A percentile compares a stretch with the other conserved stretches of the same genome.
Evolutionary conservation across 2,113 vertebrate species (phyloP).

Genomic region (Mustela nigripes): DNA sequence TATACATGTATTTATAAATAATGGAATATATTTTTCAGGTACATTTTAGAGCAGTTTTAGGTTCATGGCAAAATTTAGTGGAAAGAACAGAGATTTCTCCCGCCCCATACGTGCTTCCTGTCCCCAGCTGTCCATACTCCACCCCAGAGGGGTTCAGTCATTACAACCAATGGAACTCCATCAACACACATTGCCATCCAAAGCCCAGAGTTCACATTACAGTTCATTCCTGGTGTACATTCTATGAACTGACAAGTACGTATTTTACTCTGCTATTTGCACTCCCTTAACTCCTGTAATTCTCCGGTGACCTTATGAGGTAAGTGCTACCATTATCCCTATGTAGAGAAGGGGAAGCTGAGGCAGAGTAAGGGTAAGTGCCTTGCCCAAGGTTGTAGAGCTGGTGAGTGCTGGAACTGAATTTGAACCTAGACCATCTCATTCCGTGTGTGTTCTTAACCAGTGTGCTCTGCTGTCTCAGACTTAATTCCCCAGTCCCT

Average conservation of each 20-base stretch:
- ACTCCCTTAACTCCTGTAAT: not conserved
- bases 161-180: not conserved
- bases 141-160: not conserved
- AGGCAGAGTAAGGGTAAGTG: not conserved
- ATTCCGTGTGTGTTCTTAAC: not conserved
- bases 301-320: not conserved
- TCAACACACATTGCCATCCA: not conserved
- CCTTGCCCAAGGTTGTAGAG: not conserved
- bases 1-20: constrained; percentile 16
- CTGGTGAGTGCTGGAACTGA: not conserved
- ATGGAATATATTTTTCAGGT: not conserved
- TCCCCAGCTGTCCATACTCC: not conserved
- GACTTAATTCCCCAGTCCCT: not conserved
- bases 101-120: too few relatives aligned
- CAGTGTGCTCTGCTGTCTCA: not conserved
- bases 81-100: not conserved
- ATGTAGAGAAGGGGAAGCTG: not conserved
- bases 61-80: not conserved
- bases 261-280: constrained; percentile 4
- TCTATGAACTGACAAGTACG: not conserved
- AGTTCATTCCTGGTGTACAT: not conserved
- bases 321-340: not conserved
- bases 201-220: not conserved
- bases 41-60: not conserved
- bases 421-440: not conserved